Conservation (phyloP, 1,140 invertebrate species). For the Papilio polytes region DNA sequence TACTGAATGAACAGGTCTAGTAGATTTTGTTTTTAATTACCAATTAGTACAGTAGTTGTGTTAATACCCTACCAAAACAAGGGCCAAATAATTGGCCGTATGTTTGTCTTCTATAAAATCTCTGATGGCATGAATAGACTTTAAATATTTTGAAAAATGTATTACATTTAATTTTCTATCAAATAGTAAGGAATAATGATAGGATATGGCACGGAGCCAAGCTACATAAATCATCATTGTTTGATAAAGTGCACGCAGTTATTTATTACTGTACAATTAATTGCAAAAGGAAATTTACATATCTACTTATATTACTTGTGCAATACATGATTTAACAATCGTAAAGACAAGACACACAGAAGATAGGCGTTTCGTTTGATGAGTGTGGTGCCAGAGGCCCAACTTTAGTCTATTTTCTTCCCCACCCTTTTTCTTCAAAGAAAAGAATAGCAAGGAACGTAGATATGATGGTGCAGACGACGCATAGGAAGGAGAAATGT, state of each 20-base stretch:
- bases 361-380: too few species aligned
- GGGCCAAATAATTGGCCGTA: too few species aligned
- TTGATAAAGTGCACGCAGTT: slow-evolving; percentile 24
- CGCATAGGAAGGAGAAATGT: too few species aligned
- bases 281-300: slow-evolving; percentile 30
- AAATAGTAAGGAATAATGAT: slow-evolving; percentile 25
- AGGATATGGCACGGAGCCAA: slow-evolving; percentile 30
- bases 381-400: too few species aligned
- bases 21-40: not conserved
- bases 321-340: not conserved
- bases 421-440: too few species aligned
- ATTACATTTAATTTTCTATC: slow-evolving; percentile 1
- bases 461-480: too few species aligned
- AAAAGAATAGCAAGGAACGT: too few species aligned
- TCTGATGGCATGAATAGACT: not conserved
- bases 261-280: slow-evolving; percentile 26
- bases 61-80: not conserved
- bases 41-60: not conserved
- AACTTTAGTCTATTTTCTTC: too few species aligned
- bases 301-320: not conserved
- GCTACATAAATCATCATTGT: slow-evolving; percentile 34
- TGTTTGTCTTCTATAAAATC: not conserved
- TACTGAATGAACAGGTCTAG: not conserved
- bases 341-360: not conserved
- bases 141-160: not conserved